Percentiles rank a stretch among this genome's conserved stretches.
phyloP scores from a whole-genome alignment of 1,140 invertebrate genomes.

The Nasonia giraulti region DNA sequence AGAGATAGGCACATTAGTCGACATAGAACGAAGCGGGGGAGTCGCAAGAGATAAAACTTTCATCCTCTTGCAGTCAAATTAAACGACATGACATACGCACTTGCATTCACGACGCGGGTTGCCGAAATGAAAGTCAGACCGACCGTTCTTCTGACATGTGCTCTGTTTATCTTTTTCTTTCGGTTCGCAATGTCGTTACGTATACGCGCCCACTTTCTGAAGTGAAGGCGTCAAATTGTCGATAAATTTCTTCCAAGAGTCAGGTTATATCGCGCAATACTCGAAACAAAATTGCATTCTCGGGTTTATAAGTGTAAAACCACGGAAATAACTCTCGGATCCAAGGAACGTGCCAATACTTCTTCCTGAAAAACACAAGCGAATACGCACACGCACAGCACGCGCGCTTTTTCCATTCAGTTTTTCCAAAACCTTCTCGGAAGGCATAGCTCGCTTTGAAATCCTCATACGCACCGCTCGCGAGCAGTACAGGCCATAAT shows the following conservation, averaged over 20 bases:
- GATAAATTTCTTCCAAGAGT: too few relatives aligned
- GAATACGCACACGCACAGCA: too few relatives aligned
- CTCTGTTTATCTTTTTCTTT: neutral
- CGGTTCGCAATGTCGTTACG: neutral
- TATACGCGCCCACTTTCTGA: neutral
- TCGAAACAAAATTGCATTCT: too few relatives aligned
- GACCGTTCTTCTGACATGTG: neutral
- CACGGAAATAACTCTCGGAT: too few relatives aligned
- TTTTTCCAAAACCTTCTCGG: neutral
- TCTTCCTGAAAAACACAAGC: too few relatives aligned
- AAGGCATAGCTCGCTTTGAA: neutral
- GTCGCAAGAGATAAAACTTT: neutral
- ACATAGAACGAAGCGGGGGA: neutral
- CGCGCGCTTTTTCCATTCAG: too few relatives aligned
- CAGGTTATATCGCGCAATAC: too few relatives aligned
- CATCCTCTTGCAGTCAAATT: constrained; percentile 59
- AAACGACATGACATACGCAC: constrained; percentile 63
- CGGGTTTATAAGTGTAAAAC: too few relatives aligned
- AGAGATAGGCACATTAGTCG: neutral
- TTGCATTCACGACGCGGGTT: constrained; percentile 3
- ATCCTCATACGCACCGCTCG: neutral
- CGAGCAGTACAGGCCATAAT: neutral
- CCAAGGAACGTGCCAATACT: too few relatives aligned
- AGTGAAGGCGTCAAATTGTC: neutral
- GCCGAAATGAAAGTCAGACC: neutral